These are phyloP conservation scores for Cebidichthys violaceus DNA, from an alignment of 2,113 vertebrate genomes.

Conservation along the genomic window DNA sequence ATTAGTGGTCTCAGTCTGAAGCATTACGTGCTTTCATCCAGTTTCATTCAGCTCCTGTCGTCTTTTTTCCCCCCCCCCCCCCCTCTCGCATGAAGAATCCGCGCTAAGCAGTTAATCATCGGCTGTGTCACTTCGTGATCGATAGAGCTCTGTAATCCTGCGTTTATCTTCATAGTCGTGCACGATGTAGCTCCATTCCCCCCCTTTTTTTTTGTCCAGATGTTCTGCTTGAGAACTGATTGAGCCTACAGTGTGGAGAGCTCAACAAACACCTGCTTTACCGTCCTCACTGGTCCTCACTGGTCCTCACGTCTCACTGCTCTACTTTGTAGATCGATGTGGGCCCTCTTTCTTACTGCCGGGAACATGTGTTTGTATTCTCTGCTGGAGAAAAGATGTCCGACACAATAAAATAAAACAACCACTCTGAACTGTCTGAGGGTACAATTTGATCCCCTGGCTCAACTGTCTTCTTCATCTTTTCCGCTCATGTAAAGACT, in stretches of 20 bases:
- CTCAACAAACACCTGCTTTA: background rate
- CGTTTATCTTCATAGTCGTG: background rate
- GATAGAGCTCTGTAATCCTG: background rate
- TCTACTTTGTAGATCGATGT: background rate
- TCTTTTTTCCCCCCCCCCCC: background rate
- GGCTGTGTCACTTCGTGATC: background rate
- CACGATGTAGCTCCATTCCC: background rate
- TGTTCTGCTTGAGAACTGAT: background rate
- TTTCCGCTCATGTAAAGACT: background rate
- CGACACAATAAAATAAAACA: no score
- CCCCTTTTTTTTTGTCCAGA: slow-evolving; percentile 1
- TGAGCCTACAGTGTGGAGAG: background rate
- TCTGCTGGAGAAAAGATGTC: background rate
- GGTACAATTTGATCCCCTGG: background rate
- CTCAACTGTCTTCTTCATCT: background rate
- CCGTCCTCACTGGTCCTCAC: background rate
- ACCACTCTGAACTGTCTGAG: background rate
- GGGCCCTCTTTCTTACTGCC: background rate
- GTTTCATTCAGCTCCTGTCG: background rate
- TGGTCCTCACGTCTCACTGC: background rate
- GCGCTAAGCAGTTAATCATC: background rate
- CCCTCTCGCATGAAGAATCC: slow-evolving; percentile 6
- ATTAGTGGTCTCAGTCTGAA: background rate
- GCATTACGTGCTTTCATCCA: slow-evolving; percentile 1
- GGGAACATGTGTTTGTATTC: background rate